A percentile compares a stretch with the other conserved stretches of the same genome.
phyloP scores from a whole-genome alignment of 2,797 vertebrate genomes.

The Pogonophryne albipinna region DNA sequence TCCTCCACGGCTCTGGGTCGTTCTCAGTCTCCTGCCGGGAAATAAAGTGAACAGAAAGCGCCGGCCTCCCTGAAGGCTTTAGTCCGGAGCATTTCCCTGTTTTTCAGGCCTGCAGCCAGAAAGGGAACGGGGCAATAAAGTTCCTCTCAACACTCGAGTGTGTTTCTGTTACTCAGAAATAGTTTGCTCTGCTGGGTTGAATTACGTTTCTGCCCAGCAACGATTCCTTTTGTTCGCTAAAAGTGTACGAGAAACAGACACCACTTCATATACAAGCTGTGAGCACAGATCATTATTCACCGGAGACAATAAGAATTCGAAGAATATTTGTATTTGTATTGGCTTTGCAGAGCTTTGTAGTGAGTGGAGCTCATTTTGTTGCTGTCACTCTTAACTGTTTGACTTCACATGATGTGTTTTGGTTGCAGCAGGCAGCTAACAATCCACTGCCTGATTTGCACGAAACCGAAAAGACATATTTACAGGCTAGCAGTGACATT shows the following conservation, averaged over 20 bases:
- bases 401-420: neutral
- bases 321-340: neutral
- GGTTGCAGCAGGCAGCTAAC: neutral
- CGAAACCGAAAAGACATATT: too few relatives aligned
- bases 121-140: neutral
- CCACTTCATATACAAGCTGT: neutral
- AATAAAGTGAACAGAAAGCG: neutral
- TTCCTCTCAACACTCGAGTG: constrained; percentile 14
- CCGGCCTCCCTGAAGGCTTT: neutral
- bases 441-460: too few relatives aligned
- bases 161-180: constrained; percentile 12
- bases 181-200: constrained; percentile 1
- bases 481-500: neutral
- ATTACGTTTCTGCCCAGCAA: constrained; percentile 4
- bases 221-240: constrained; percentile 12
- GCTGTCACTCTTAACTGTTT: neutral
- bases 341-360: neutral
- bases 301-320: neutral
- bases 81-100: neutral
- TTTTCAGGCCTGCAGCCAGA: neutral
- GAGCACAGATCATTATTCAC: neutral
- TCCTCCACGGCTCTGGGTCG: neutral
- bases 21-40: neutral
- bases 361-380: neutral
- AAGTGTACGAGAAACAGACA: neutral